Evolutionary conservation across 2,113 vertebrate species (phyloP), one percentile per base, ranked within the genome.

Genomic region (Nothocercus nigrocapillus): DNA sequence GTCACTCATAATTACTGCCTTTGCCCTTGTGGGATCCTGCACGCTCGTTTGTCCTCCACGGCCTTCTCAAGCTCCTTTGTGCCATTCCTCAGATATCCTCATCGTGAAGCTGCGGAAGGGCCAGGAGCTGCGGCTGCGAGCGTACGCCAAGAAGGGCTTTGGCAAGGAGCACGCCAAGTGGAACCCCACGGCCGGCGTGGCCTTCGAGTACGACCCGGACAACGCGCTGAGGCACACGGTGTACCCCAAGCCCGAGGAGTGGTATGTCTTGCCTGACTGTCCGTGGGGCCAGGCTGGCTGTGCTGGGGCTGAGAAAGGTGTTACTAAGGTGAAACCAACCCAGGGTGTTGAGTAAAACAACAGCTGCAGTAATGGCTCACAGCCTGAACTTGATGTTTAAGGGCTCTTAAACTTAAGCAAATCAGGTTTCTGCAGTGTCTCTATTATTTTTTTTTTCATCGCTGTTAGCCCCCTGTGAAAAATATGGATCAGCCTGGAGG

Each of bases 151-250:
- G 97, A 99, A 99, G 96, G 99, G 99, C 63, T 99, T 99, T 36
- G 99, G 99, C 63, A 99, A 99, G 95, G 99, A 99, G 34, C 99
- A 99, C 1, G 99, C 99, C 91, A 99, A 99, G 96, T 99, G 99
- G 99, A 99, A 99, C 96, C 99, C 99, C 13, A 99, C 99, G 0
- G 99, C 99, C 0, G 99, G 99, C 0, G 99, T 99, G 51, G 98
- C 99, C 45, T 99, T 99, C 5, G 99, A 99, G 64, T 99, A 99
- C 0, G 99, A 99, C 95, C 99, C 99, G 0, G 99, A 99, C 98
- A 99, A 99, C 0, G 99, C 99, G 0, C 97, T 99, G 88, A 97
- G 99, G 72, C 99, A 99, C 98, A 99, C 99, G 0, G 99, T 99
- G 45, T 99, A 98, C 95, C 99, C 99, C 45, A 98, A 99, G 44